Evolutionary conservation across 2,797 vertebrate genomes (phyloP).

Genomic region (Pempheris klunzingeri): DNA sequence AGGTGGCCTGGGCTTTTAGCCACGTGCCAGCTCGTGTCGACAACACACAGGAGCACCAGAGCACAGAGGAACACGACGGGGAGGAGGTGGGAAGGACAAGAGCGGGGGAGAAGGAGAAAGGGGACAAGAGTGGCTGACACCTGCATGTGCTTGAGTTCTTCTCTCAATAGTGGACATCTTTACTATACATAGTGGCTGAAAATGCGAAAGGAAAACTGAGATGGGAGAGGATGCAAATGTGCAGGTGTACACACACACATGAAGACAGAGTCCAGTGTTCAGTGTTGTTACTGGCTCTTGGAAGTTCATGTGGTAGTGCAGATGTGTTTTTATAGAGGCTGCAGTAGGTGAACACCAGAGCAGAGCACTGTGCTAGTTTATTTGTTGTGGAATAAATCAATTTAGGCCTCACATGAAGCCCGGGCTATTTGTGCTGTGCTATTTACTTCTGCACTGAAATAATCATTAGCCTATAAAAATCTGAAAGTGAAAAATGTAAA

Average conservation of each 20-base stretch:
- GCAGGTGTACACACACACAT: constrained; percentile 60
- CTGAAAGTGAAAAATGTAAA: constrained; percentile 83
- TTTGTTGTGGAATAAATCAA: constrained; percentile 78
- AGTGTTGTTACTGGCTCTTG: constrained; percentile 53
- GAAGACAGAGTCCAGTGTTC: constrained; percentile 44
- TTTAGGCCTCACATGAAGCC: constrained; percentile 80
- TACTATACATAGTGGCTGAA: constrained; percentile 36
- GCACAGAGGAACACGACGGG: constrained; percentile 40
- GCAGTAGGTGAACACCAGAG: constrained; percentile 38
- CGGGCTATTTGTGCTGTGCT: constrained; percentile 75
- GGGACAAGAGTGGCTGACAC: constrained; percentile 74
- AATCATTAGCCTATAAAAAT: constrained; percentile 86
- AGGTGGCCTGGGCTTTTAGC: constrained; percentile 81
- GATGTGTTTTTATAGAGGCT: constrained; percentile 47
- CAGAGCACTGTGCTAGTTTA: constrained; percentile 62
- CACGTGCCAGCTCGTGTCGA: constrained; percentile 81
- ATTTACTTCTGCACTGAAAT: constrained; percentile 82
- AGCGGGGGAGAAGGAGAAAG: constrained; percentile 32
- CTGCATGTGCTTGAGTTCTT: constrained; percentile 85
- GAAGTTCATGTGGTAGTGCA: constrained; percentile 45
- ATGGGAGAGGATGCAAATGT: constrained; percentile 44
- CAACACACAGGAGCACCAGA: constrained; percentile 65
- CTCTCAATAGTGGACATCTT: constrained; percentile 69
- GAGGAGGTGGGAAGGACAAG: constrained; percentile 52
- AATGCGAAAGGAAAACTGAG: constrained; percentile 40